These are phyloP conservation scores for Serranus cabrilla DNA, from an alignment of 2,797 vertebrate species.

Conservation along the genomic window DNA sequence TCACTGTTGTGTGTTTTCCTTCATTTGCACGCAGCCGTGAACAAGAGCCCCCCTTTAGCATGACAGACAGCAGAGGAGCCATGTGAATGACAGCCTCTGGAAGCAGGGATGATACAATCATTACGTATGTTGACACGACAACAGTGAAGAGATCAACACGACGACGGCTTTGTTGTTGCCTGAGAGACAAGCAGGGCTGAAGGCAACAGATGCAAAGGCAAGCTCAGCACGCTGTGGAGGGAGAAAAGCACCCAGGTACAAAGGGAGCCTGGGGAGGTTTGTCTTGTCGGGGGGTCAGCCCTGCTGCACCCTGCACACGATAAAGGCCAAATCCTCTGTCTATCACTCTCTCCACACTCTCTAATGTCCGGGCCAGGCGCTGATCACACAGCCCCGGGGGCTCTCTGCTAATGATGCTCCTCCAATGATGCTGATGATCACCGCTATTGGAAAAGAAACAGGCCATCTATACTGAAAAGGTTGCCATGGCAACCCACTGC, in stretches of 20 bases:
- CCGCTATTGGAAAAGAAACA: conserved; percentile 66
- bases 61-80: conserved; percentile 26
- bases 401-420: conserved; percentile 68
- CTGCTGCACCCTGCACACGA: conserved; percentile 26
- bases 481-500: conserved; percentile 76
- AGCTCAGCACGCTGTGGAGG: neutral
- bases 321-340: conserved; percentile 36
- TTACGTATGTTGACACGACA: conserved; percentile 62
- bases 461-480: conserved; percentile 71
- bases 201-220: conserved; percentile 34
- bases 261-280: conserved; percentile 23
- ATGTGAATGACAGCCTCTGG: conserved; percentile 55
- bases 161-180: conserved; percentile 61
- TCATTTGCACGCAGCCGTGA: conserved; percentile 54
- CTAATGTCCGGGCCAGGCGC: conserved; percentile 48
- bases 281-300: conserved; percentile 4
- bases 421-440: conserved; percentile 70
- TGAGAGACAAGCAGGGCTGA: conserved; percentile 52
- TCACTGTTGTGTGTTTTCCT: conserved; percentile 31
- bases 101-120: conserved; percentile 57
- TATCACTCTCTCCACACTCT: conserved; percentile 29
- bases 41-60: conserved; percentile 35
- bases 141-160: conserved; percentile 52
- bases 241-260: conserved; percentile 33
- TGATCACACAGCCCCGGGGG: conserved; percentile 62